Evolutionary conservation across 37 sponge, comb jelly and placozoan species (phyloP).

Genomic region (Cliona cf. orientalis): DNA sequence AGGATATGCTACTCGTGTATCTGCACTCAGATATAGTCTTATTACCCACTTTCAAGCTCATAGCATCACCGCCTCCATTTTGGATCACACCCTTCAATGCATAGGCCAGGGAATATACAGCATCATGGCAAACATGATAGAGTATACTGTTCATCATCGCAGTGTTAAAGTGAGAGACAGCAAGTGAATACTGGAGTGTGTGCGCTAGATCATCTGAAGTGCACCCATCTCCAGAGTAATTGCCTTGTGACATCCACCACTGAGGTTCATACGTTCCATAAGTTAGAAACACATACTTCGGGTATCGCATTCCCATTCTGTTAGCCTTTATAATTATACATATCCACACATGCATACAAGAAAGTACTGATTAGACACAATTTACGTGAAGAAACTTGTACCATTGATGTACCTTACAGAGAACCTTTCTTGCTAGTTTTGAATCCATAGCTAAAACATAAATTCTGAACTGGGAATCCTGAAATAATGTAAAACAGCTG

Average conservation of each 20-base stretch:
- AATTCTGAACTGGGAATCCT: slow-evolving; percentile 9
- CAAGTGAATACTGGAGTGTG: background rate
- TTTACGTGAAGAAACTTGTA: too few relatives aligned
- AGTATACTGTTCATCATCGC: too few relatives aligned
- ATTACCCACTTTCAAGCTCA: too few relatives aligned
- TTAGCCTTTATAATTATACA: background rate
- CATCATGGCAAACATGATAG: too few relatives aligned
- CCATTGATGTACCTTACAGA: slow-evolving; percentile 10
- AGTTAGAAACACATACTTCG: background rate
- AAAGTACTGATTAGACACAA: background rate
- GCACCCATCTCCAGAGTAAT: background rate
- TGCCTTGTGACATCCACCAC: slow-evolving; percentile 1
- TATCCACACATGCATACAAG: background rate
- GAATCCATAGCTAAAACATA: slow-evolving; percentile 18
- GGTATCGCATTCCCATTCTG: background rate
- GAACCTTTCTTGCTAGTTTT: background rate
- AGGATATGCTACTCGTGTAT: too few relatives aligned
- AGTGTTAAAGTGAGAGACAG: slow-evolving; percentile 2
- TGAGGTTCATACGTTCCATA: slow-evolving; percentile 14
- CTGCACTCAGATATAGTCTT: too few relatives aligned
- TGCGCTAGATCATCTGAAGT: background rate
- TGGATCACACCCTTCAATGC: too few relatives aligned
- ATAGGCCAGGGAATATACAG: too few relatives aligned
- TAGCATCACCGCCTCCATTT: too few relatives aligned
- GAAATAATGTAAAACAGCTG: too few relatives aligned